Percentiles rank a stretch among this genome's conserved stretches.
These are phyloP conservation scores for Pachyuromys duprasi DNA, from an alignment of 2,797 vertebrate genomes.

Conservation along the genomic window DNA sequence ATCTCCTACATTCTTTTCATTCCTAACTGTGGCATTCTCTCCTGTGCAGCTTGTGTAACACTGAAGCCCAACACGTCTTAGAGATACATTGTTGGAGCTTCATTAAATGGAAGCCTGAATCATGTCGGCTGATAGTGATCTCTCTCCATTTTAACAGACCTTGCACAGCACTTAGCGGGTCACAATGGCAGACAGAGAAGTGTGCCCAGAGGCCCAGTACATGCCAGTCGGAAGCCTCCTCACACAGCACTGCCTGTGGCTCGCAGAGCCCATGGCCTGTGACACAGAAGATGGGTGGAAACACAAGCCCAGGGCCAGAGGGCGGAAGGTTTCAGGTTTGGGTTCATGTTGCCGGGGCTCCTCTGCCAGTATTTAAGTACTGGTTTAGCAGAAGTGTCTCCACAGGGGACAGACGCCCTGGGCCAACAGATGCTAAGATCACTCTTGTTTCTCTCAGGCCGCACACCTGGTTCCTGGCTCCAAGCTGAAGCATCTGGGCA, in stretches of 20 bases:
- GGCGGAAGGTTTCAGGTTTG: not conserved
- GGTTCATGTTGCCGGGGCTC: not conserved
- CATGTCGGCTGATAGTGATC: not conserved
- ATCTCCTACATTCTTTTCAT: not conserved
- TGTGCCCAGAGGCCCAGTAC: not conserved
- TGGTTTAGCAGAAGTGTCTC: not conserved
- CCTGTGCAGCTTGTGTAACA: not conserved
- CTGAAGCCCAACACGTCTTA: not conserved
- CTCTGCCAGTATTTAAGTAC: not conserved
- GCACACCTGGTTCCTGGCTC: constrained; percentile 78
- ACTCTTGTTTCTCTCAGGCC: constrained; percentile 73
- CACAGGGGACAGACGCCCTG: not conserved
- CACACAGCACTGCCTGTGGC: not conserved
- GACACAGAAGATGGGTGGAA: not conserved
- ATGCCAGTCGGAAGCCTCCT: not conserved
- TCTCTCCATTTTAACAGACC: not conserved
- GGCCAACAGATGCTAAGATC: not conserved
- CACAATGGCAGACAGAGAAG: not conserved
- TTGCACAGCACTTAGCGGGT: rapidly evolving
- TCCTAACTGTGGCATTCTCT: not conserved
- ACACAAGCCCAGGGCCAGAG: not conserved
- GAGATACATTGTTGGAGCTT: not conserved
- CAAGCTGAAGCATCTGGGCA: constrained; percentile 49
- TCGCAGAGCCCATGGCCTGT: not conserved
- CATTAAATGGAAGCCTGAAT: not conserved